phyloP scores from a whole-genome alignment of 1,140 invertebrate species.

The Muscidifurax raptorellus region DNA sequence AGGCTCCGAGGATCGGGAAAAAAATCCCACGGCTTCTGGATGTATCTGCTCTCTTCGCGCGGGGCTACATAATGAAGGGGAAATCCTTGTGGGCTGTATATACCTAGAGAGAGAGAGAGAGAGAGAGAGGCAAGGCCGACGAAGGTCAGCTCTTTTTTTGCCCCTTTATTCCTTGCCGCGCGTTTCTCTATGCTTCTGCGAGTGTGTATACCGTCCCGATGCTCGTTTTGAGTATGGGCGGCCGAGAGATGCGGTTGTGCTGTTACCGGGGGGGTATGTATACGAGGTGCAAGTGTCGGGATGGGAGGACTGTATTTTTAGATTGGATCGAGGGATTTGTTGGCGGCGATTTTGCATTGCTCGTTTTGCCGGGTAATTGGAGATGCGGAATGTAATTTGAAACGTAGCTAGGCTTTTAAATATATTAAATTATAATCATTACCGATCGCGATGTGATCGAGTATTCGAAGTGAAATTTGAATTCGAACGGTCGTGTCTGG shows the following conservation, averaged over 20 bases:
- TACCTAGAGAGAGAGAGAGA: conserved; percentile 3
- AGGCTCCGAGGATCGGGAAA: conserved; percentile 11
- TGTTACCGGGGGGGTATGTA: neutral
- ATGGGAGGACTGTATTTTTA: neutral
- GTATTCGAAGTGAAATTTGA: too few relatives aligned
- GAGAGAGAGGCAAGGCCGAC: conserved; percentile 55
- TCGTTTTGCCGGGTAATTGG: neutral
- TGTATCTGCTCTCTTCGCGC: neutral
- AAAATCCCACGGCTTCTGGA: conserved; percentile 25
- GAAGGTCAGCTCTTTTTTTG: conserved; percentile 55
- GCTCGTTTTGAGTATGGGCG: neutral
- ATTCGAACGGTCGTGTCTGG: too few relatives aligned
- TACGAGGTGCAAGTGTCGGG: neutral
- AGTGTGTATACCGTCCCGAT: neutral
- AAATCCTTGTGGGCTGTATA: conserved; percentile 54
- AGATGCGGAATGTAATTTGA: conserved; percentile 11
- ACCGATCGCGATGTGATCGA: too few relatives aligned
- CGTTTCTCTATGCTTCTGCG: conserved; percentile 6
- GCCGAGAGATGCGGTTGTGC: neutral
- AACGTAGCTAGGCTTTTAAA: neutral
- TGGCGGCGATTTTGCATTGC: neutral
- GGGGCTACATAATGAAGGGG: conserved; percentile 55
- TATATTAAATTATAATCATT: too few relatives aligned
- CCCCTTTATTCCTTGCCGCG: conserved; percentile 4
- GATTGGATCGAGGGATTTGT: neutral